Conservation (phyloP, 2,797 vertebrate species). For the Bradypus variegatus region DNA sequence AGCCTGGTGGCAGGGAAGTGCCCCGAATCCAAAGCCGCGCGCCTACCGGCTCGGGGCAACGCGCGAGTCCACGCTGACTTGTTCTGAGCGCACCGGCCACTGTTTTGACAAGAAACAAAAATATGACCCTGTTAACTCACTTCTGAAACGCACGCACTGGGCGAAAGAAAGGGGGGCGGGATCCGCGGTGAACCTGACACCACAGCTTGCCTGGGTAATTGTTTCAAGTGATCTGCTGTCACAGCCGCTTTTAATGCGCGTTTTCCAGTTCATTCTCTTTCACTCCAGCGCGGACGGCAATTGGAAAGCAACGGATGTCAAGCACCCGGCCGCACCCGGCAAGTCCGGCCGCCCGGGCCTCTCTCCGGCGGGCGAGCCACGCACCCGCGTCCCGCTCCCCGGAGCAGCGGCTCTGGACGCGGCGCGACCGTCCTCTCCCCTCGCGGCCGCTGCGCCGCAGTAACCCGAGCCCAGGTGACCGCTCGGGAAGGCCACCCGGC, state of each 20-base stretch:
- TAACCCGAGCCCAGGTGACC: fast-evolving
- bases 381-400: neutral
- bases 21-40: neutral
- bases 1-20: neutral
- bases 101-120: neutral
- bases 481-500: neutral
- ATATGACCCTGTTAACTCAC: fast-evolving
- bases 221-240: fast-evolving
- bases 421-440: neutral
- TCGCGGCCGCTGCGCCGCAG: neutral
- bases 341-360: fast-evolving
- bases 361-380: too few species aligned
- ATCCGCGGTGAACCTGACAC: neutral
- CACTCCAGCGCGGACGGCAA: neutral
- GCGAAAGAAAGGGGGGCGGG: fast-evolving
- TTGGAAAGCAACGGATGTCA: too few species aligned
- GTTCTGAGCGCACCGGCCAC: neutral
- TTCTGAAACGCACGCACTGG: neutral
- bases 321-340: fast-evolving
- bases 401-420: fast-evolving
- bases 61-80: neutral
- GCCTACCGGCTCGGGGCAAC: neutral
- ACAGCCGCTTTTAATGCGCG: neutral
- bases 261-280: neutral
- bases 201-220: fast-evolving